Evolutionary conservation across 1,140 invertebrate genomes (phyloP), one percentile per base, ranked within the genome.

Genomic region (Macrobrachium rosenbergii): DNA sequence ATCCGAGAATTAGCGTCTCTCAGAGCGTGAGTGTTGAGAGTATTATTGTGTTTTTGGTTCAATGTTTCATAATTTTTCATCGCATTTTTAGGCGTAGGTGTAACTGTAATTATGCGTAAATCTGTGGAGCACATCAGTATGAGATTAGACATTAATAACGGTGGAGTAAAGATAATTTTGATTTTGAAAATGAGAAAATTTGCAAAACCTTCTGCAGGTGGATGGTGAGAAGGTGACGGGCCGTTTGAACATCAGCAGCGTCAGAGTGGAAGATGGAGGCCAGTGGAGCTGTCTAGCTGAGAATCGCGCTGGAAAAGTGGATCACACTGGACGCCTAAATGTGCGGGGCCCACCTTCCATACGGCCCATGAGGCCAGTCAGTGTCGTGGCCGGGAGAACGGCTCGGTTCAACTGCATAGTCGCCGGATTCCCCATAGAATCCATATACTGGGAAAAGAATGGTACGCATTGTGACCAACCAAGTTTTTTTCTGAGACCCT

Each of bases 181-280:
- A 2, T 52, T 52, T 52, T 52, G 6, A 52, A 52, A 52, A 5
- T n/a, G n/a, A 37, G 28, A 37, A 37, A 37, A 37, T 37, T 10
- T 52, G 52, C 8, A 52, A 52, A 10, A 52, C 7, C 8, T 52
- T 21, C 43, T 19, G 21, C 45, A 87, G 84, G 78, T 87, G 58
- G 78, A 81, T 37, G 84, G 84, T 0, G 97, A 97, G 90, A 96
- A 97, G 92, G 96, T 98, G 52, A 96, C 98, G 91, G 98, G 97
- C 91, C 97, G 97, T 93, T 96, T 98, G 89, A 99, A 99, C 93
- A 96, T 99, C 90, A 96, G 96, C 88, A 94, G 95, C 84, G 95
- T 97, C 45, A 95, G 95, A 88, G 95, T 97, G 72, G 95, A 97
- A 93, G 97, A 98, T 92, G 97, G 97, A 75, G 98, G 97, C 17